Conservation (phyloP, 2,113 vertebrate genomes). For the Hylia prasina region DNA sequence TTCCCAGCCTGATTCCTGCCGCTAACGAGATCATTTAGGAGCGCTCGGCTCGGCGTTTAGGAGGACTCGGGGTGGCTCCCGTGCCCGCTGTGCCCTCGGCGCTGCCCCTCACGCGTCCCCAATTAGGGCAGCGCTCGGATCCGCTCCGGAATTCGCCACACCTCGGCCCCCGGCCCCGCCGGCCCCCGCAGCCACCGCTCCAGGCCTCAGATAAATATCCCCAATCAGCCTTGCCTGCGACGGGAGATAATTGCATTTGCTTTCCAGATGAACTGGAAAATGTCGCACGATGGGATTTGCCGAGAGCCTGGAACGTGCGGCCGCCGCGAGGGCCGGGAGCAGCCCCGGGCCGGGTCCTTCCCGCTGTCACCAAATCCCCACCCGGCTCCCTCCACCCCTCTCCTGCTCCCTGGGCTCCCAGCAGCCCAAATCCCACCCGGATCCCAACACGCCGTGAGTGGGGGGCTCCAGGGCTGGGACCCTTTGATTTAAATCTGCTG, state of each 20-base stretch:
- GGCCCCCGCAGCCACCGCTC: not conserved
- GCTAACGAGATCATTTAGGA: not conserved
- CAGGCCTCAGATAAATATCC: not conserved
- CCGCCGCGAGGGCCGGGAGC: accelerated
- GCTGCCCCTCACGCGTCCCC: not conserved
- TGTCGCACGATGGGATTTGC: not conserved
- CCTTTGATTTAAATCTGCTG: not conserved
- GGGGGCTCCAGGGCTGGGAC: accelerated
- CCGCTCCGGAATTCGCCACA: not conserved
- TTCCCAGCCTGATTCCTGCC: not conserved
- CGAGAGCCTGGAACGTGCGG: not conserved
- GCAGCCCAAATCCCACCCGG: not conserved
- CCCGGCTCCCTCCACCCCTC: not conserved
- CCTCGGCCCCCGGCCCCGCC: not conserved
- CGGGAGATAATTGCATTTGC: constrained; percentile 43
- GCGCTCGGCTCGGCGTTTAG: not conserved
- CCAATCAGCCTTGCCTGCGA: not conserved
- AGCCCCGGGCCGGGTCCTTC: not conserved
- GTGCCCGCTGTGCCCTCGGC: not conserved
- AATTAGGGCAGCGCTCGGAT: not conserved
- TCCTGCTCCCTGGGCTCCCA: not conserved
- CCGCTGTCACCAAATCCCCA: not conserved
- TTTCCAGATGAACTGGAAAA: constrained; percentile 56
- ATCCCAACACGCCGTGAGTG: accelerated
- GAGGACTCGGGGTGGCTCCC: not conserved